phyloP scores from a whole-genome alignment of 1,140 invertebrate genomes.

The Odontomachus brunneus region DNA sequence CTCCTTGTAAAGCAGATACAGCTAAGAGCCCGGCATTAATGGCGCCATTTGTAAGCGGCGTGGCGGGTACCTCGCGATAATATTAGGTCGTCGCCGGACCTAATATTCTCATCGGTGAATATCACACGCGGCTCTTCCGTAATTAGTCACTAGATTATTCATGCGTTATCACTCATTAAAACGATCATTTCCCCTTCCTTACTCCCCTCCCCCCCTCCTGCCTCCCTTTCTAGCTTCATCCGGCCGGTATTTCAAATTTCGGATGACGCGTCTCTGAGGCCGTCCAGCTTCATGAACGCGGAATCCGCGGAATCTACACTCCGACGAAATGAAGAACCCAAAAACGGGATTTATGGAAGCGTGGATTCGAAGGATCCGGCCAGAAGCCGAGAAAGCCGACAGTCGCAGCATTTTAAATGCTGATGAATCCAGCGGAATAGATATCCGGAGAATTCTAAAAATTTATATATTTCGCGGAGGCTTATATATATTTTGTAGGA shows the following conservation, averaged over 20 bases:
- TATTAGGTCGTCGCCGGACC: slow-evolving; percentile 2
- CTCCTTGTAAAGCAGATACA: slow-evolving; percentile 53
- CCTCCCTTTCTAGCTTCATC: neutral
- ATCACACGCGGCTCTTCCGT: neutral
- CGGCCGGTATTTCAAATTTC: neutral
- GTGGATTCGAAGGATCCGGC: neutral
- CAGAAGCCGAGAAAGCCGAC: neutral
- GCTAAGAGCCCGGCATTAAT: slow-evolving; percentile 53
- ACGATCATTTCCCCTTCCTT: neutral
- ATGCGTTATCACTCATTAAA: neutral
- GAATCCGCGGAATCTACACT: neutral
- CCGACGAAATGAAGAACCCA: slow-evolving; percentile 15
- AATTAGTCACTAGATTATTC: slow-evolving; percentile 3
- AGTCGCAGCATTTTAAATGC: slow-evolving; percentile 6
- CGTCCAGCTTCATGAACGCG: neutral
- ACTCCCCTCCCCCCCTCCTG: neutral
- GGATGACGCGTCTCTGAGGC: neutral
- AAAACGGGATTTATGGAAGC: slow-evolving; percentile 3
- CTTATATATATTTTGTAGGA: slow-evolving; percentile 7
- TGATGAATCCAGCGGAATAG: neutral
- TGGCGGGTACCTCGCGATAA: slow-evolving; percentile 27
- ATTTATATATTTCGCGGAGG: neutral
- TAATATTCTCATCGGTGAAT: slow-evolving; percentile 9
- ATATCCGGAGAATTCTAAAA: slow-evolving; percentile 8
- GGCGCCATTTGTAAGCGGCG: slow-evolving; percentile 46